Evolutionary conservation across 2,113 vertebrate genomes (phyloP).

Genomic region (Todiramphus saurophagus): DNA sequence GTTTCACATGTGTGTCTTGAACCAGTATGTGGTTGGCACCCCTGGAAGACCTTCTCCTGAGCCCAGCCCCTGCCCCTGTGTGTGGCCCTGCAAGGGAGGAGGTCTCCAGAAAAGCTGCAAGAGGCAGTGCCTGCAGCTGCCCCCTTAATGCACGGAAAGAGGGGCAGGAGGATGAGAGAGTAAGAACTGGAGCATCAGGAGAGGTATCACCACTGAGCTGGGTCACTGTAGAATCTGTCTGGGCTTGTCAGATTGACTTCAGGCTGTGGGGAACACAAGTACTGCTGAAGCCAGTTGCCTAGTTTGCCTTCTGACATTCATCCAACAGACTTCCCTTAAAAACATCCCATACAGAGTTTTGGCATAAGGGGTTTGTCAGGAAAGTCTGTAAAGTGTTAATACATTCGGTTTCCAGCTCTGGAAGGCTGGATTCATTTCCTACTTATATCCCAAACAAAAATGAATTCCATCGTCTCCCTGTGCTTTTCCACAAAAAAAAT

Average conservation of each 20-base stretch:
- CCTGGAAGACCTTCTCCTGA: not conserved
- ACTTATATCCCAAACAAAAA: not conserved
- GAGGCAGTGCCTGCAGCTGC: not conserved
- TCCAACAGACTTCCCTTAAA: not conserved
- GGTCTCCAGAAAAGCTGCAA: not conserved
- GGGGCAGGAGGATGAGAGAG: not conserved
- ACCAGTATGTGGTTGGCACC: accelerated
- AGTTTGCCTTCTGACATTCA: not conserved
- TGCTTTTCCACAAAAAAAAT: not conserved
- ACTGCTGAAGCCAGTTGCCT: not conserved
- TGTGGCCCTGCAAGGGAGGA: not conserved
- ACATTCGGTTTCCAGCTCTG: not conserved
- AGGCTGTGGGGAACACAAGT: not conserved
- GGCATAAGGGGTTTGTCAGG: not conserved
- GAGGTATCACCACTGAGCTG: not conserved
- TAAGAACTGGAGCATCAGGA: not conserved
- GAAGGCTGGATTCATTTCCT: not conserved
- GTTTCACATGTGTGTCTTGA: not conserved
- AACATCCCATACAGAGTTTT: not conserved
- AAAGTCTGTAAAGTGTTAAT: constrained; percentile 12
- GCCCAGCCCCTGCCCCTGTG: accelerated
- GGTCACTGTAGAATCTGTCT: not conserved
- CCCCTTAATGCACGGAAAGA: not conserved
- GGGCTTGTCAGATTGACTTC: not conserved
- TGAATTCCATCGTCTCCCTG: not conserved